Conservation (phyloP, 2,888 invertebrate species). For the Archips xylosteana region DNA sequence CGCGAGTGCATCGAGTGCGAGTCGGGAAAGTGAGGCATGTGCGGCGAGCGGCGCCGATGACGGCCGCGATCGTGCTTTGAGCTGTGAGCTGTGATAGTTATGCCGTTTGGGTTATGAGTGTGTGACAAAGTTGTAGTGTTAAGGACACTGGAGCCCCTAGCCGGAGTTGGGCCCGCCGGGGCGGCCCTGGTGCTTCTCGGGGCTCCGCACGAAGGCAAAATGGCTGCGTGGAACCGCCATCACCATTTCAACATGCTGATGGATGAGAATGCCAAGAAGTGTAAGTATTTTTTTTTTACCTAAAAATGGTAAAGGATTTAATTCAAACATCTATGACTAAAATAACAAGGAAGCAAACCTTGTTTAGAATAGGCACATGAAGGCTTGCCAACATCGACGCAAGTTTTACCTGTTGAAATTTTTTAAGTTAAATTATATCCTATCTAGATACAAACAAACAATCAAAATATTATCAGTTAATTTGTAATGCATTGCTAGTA, state of each 20-base stretch:
- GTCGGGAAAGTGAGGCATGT: conserved; percentile 83
- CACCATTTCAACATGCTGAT: conserved; percentile 89
- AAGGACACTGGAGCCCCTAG: conserved; percentile 88
- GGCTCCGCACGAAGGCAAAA: conserved; percentile 87
- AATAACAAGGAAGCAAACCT: too few relatives aligned
- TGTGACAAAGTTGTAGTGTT: conserved; percentile 83
- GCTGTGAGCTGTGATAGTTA: conserved; percentile 79
- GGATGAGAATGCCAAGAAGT: conserved; percentile 89
- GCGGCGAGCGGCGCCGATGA: conserved; percentile 81
- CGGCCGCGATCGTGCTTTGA: conserved; percentile 75
- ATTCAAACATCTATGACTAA: too few relatives aligned
- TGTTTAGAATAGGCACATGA: too few relatives aligned
- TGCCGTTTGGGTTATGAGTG: conserved; percentile 83
- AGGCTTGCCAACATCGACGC: too few relatives aligned
- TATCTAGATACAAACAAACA: too few relatives aligned
- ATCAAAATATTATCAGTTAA: neutral
- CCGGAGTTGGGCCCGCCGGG: conserved; percentile 86
- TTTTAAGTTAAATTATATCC: too few relatives aligned
- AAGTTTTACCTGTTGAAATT: too few relatives aligned
- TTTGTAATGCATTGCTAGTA: neutral
- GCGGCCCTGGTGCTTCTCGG: conserved; percentile 86
- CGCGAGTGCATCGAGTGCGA: conserved; percentile 82
- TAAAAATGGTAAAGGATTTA: too few relatives aligned
- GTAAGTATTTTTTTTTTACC: conserved; percentile 76
- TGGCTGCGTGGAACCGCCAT: conserved; percentile 91